Conservation (phyloP, 2,797 vertebrate genomes). For the Caiman crocodilus region DNA sequence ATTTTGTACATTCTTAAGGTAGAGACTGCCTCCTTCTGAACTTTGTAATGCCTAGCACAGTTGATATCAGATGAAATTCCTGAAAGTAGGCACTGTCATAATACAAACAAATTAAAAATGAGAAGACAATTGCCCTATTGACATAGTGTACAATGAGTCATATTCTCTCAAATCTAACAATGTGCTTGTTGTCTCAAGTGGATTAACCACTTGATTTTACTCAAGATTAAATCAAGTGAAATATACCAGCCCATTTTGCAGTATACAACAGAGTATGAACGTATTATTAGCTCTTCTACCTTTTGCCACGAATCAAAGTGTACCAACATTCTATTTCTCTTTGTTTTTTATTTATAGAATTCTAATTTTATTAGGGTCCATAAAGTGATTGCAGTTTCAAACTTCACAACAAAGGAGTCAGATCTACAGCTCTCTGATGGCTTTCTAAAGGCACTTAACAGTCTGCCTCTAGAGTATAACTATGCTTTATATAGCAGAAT, state of each 20-base stretch:
- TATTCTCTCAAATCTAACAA: background rate
- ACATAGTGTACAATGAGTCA: background rate
- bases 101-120: background rate
- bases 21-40: background rate
- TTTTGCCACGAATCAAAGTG: background rate
- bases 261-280: background rate
- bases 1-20: background rate
- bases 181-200: background rate
- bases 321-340: background rate
- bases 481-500: constrained; percentile 92
- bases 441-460: constrained; percentile 89
- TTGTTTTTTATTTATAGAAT: constrained; percentile 81
- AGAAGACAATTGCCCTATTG: background rate
- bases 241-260: background rate
- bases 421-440: constrained; percentile 87
- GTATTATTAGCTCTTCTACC: background rate
- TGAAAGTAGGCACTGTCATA: background rate
- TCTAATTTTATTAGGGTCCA: constrained; percentile 91
- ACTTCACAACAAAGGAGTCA: constrained; percentile 85
- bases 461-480: constrained; percentile 93
- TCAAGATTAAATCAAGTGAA: background rate
- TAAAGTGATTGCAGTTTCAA: constrained; percentile 89
- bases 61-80: background rate
- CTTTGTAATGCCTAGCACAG: background rate
- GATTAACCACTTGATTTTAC: background rate